Conservation (phyloP, 2,113 vertebrate genomes). For the Psettodes erumei region DNA sequence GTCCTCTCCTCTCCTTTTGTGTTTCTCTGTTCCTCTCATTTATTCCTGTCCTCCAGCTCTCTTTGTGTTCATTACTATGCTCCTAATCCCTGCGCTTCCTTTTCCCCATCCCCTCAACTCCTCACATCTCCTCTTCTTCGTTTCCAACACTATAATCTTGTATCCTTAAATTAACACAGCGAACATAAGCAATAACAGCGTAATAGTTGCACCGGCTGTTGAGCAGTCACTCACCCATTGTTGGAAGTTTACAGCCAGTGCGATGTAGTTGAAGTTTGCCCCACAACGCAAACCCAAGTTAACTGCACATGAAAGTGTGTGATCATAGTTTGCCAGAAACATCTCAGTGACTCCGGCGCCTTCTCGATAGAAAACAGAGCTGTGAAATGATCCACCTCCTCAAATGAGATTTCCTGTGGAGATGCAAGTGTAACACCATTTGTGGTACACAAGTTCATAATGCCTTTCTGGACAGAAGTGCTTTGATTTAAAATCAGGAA, state of each 20-base stretch:
- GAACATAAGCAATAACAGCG: constrained; percentile 41
- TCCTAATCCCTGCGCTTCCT: constrained; percentile 58
- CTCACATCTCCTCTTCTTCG: constrained; percentile 35
- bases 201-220: constrained; percentile 35
- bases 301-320: too few relatives aligned
- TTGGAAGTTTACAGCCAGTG: background rate
- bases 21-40: constrained; percentile 52
- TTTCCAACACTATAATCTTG: constrained; percentile 49
- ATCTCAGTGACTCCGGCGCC: too few relatives aligned
- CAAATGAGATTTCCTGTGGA: too few relatives aligned
- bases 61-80: constrained; percentile 61
- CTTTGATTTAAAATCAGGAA: too few relatives aligned
- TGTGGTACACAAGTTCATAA: too few relatives aligned
- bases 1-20: constrained; percentile 46
- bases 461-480: too few relatives aligned
- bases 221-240: background rate
- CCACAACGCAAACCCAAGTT: constrained; percentile 1
- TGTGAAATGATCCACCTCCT: too few relatives aligned
- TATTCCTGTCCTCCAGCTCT: constrained; percentile 64
- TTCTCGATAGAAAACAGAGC: too few relatives aligned
- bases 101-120: constrained; percentile 35
- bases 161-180: constrained; percentile 39
- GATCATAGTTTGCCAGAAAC: too few relatives aligned
- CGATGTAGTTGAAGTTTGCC: constrained; percentile 15
- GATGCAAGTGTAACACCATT: too few relatives aligned